Evolutionary conservation across 1,140 invertebrate genomes (phyloP).

Genomic region (Trinorchestia longiramus): DNA sequence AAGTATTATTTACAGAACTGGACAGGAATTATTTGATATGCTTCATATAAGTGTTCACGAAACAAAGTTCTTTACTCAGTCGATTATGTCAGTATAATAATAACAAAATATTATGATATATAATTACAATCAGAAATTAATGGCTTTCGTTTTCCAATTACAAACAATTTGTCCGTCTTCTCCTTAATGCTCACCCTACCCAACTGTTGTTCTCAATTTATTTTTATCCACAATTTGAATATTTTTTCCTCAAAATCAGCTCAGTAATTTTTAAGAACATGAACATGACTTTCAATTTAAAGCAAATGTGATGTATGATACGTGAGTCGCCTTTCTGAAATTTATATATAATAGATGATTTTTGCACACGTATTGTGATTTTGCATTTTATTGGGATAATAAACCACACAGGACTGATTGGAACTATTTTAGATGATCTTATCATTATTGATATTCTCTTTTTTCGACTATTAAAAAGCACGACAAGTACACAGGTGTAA

Average conservation of each 20-base stretch:
- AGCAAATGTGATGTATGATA: neutral
- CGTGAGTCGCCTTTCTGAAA: neutral
- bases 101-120: neutral
- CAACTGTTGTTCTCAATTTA: neutral
- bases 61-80: too few species aligned
- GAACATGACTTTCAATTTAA: neutral
- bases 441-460: too few species aligned
- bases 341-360: neutral
- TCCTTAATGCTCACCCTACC: neutral
- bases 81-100: too few species aligned
- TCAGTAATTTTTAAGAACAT: neutral
- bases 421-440: too few species aligned
- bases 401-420: too few species aligned
- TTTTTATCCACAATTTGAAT: neutral
- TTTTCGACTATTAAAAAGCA: too few species aligned
- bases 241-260: neutral
- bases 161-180: neutral
- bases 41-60: too few species aligned
- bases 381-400: too few species aligned
- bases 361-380: too few species aligned
- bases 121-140: neutral
- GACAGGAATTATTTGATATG: too few species aligned
- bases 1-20: neutral
- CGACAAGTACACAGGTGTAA: too few species aligned
- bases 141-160: neutral